A percentile compares a stretch with the other conserved stretches of the same genome.
Evolutionary conservation across 2,797 vertebrate genomes (phyloP).

Genomic region (Meda fulgida): DNA sequence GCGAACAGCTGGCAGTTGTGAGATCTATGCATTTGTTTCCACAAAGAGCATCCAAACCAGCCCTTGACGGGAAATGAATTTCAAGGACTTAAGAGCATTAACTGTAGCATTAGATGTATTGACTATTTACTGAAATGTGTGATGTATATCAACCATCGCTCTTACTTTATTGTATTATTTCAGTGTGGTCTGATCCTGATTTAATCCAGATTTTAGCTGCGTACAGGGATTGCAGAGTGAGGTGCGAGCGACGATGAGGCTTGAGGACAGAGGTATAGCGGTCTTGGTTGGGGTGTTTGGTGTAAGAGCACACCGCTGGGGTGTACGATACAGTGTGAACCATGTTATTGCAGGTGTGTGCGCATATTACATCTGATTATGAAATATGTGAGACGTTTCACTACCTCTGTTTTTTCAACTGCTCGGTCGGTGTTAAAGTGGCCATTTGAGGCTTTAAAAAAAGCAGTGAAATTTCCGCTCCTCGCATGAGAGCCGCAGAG

Average conservation of each 20-base stretch:
- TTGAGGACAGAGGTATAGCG: conserved; percentile 38
- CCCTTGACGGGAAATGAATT: not conserved
- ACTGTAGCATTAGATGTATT: not conserved
- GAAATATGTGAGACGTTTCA: conserved; percentile 73
- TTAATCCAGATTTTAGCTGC: conserved; percentile 51
- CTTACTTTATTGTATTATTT: conserved; percentile 43
- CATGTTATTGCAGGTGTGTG: conserved; percentile 80
- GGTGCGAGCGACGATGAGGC: conserved; percentile 26
- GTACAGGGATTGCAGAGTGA: conserved; percentile 31
- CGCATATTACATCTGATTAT: conserved; percentile 73
- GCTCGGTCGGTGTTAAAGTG: conserved; percentile 65
- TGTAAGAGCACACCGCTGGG: conserved; percentile 57
- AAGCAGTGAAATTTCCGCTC: conserved; percentile 71
- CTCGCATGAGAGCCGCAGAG: conserved; percentile 22
- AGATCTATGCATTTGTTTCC: conserved; percentile 22
- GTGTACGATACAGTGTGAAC: conserved; percentile 60
- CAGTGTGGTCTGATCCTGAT: conserved; percentile 32
- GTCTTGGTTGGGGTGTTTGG: conserved; percentile 47
- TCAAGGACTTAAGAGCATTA: conserved; percentile 17
- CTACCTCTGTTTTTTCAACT: conserved; percentile 73
- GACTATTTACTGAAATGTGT: conserved; percentile 29
- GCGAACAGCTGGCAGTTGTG: conserved; percentile 26
- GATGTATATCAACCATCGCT: not conserved
- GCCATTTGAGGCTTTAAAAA: conserved; percentile 71
- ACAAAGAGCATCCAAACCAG: conserved; percentile 30